Evolutionary conservation across 2,113 vertebrate genomes (phyloP).

Genomic region (Bos javanicus): DNA sequence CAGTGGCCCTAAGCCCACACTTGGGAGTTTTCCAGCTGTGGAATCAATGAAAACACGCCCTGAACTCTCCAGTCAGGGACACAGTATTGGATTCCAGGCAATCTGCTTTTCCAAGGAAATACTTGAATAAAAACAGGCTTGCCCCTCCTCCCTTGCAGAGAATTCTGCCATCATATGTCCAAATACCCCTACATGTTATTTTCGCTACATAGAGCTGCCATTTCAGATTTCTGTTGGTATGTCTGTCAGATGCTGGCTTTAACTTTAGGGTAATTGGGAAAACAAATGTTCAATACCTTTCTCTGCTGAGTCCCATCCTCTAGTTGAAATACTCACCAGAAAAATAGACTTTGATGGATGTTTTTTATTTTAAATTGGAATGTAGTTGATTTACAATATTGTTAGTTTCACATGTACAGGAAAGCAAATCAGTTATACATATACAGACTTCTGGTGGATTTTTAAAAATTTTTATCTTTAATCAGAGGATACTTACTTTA

Average conservation of each 20-base stretch:
- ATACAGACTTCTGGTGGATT: not conserved
- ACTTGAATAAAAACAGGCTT: not conserved
- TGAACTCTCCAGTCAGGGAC: not conserved
- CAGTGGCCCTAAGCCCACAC: not conserved
- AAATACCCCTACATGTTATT: not conserved
- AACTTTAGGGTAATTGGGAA: not conserved
- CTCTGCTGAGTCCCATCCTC: not conserved
- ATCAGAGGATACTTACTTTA: not conserved
- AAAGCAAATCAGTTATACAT: not conserved
- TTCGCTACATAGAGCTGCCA: not conserved
- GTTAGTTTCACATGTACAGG: not conserved
- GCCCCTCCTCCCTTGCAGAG: not conserved
- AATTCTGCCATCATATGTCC: not conserved
- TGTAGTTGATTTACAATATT: not conserved
- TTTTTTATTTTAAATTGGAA: not conserved
- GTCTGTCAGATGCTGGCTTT: not conserved
- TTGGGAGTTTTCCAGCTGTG: not conserved
- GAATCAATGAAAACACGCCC: constrained; percentile 27
- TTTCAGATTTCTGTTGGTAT: not conserved
- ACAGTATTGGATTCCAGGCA: not conserved
- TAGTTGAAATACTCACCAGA: not conserved
- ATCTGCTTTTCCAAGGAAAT: constrained; percentile 14
- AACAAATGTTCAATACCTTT: not conserved
- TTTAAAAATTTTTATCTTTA: not conserved
- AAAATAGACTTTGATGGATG: not conserved